These are phyloP conservation scores for Leptinotarsa tumamoca DNA, from an alignment of 2,888 invertebrate genomes.

Conservation along the genomic window DNA sequence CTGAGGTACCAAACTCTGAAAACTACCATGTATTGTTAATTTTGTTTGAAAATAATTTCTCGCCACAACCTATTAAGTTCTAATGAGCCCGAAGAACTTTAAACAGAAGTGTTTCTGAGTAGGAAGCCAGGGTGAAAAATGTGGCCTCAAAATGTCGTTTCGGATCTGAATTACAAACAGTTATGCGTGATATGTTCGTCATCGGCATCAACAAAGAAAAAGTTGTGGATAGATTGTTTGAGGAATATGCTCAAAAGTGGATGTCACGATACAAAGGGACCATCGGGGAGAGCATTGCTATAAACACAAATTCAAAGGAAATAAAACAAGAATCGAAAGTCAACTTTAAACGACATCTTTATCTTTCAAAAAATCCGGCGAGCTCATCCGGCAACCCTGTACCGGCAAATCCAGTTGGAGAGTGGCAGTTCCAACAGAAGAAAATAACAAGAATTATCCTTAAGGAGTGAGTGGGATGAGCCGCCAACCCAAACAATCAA, in stretches of 20 bases:
- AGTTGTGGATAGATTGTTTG: background rate
- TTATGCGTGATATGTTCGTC: background rate
- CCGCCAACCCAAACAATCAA: background rate
- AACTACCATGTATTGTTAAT: background rate
- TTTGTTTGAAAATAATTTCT: background rate
- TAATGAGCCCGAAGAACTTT: background rate
- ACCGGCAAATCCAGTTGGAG: background rate
- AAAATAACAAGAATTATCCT: background rate
- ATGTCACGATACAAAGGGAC: background rate
- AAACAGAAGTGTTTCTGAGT: background rate
- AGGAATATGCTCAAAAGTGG: background rate
- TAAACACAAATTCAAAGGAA: background rate
- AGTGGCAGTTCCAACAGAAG: background rate
- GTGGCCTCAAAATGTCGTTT: background rate
- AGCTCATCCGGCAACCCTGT: background rate
- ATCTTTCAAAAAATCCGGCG: background rate
- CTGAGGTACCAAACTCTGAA: background rate
- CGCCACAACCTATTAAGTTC: background rate
- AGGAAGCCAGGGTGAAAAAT: background rate
- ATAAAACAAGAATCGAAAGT: background rate
- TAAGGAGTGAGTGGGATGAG: background rate
- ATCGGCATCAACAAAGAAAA: background rate
- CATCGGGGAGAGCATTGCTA: background rate
- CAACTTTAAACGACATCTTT: background rate
- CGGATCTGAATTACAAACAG: background rate